Evolutionary conservation across 2,797 vertebrate species (phyloP), one percentile per base, ranked within the genome.

Genomic region (Tragelaphus oryx): DNA sequence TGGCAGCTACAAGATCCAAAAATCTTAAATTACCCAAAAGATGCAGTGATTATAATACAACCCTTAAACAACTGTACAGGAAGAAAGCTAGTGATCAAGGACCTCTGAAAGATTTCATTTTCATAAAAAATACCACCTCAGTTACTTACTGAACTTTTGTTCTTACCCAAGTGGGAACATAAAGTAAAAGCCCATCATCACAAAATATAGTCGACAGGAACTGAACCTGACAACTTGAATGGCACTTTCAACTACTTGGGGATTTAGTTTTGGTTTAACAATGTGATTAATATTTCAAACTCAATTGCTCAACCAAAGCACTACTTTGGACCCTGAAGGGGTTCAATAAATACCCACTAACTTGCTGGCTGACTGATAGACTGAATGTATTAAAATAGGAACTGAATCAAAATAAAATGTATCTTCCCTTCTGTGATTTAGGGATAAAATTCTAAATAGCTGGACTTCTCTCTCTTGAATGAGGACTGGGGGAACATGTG

Each of bases 251-350:
- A 89, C 94, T 96, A 95, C 83, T 83, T 87, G 52, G 97, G 89
- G 93, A 96, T 92, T 95, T 89, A 85, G 93, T 96, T 97, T 97
- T 95, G 94, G 92, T 97, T 96, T 97, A 97, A 97, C 93, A 97
- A 96, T 96, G 96, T 96, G 95, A 97, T 96, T 96, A 97, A 97
- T 96, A 97, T 96, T 97, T 97, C 89, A 96, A 95, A 97, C 94
- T 95, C 96, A 97, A 97, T 91, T 94, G 96, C 89, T 98, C 94
- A 95, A 96, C 81, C 81, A 96, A 96, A 95, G 97, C 54, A 94
- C 85, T 96, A 93, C 74, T 96, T 94, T 95, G 92, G 95, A 95
- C 85, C 93, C 95, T 86, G 81, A 96, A 95, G 91, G 96, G 74
- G 84, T 82, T 95, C 95, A 96, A 96, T 97, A 97, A 96, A 97